Conservation (phyloP, 2,888 invertebrate genomes). For the Drosophila buzzatii region DNA sequence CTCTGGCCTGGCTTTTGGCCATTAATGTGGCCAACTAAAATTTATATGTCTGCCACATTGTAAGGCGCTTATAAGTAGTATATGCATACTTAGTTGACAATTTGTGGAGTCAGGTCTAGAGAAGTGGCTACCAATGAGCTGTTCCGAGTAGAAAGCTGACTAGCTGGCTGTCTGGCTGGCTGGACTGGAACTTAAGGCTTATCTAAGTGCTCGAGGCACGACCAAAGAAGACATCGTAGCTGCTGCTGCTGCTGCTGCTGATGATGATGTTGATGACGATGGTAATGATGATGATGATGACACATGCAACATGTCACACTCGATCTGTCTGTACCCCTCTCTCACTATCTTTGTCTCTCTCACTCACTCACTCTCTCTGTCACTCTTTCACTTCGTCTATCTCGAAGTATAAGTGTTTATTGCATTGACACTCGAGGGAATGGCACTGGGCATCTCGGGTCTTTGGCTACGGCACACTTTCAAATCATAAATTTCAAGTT, state of each 20-base stretch:
- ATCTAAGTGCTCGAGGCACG: constrained; percentile 75
- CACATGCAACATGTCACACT: constrained; percentile 69
- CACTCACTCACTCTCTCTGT: background rate
- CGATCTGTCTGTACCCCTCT: constrained; percentile 3
- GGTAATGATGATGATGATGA: constrained; percentile 62
- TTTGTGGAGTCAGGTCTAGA: constrained; percentile 54
- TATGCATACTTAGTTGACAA: constrained; percentile 74
- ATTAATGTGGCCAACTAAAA: constrained; percentile 65
- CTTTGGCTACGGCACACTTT: constrained; percentile 69
- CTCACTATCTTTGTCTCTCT: constrained; percentile 9
- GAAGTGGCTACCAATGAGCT: constrained; percentile 19
- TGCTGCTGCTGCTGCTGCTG: constrained; percentile 8
- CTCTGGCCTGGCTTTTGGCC: constrained; percentile 25
- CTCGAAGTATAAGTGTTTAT: constrained; percentile 67
- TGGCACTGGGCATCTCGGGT: constrained; percentile 21
- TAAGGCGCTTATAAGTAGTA: constrained; percentile 71
- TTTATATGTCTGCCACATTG: constrained; percentile 68
- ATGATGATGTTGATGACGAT: constrained; percentile 45
- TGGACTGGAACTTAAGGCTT: constrained; percentile 47
- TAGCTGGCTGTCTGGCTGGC: constrained; percentile 10
- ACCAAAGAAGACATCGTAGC: constrained; percentile 60
- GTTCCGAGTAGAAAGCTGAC: constrained; percentile 23
- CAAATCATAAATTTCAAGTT: constrained; percentile 78
- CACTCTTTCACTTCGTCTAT: background rate
- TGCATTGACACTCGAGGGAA: constrained; percentile 72